Conservation (phyloP, 2,797 vertebrate species). For the Cynodonichthys magdalenae region DNA sequence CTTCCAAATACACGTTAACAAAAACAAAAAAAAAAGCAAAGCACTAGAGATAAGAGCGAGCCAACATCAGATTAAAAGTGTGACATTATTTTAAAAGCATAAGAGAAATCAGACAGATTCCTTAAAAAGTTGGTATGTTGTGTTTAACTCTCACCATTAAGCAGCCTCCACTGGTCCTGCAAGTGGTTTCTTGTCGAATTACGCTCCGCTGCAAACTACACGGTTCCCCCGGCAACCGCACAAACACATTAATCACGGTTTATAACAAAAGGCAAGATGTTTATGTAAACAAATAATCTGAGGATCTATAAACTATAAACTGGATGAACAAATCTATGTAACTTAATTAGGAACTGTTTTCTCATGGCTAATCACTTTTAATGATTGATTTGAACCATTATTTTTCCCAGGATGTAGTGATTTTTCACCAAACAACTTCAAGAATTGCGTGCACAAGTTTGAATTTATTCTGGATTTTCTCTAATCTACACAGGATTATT, state of each 20-base stretch:
- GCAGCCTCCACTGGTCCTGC: conserved; percentile 40
- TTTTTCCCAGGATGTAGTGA: no score
- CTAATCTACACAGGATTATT: no score
- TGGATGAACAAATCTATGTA: not conserved
- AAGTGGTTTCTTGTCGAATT: conserved; percentile 64
- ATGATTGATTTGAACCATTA: no score
- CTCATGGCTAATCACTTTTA: no score
- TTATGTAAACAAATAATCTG: conserved; percentile 36
- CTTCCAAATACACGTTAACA: no score
- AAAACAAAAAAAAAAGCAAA: no score
- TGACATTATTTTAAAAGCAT: not conserved
- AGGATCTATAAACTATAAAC: not conserved
- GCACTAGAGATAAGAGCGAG: not conserved
- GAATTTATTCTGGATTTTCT: no score
- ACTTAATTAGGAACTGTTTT: no score
- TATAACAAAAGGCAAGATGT: conserved; percentile 40
- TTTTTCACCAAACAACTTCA: no score
- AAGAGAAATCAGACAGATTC: not conserved
- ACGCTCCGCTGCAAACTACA: conserved; percentile 39
- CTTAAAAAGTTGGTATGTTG: not conserved
- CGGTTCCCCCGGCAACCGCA: conserved; percentile 63
- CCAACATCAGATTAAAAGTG: not conserved
- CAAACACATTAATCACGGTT: conserved; percentile 65
- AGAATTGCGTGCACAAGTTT: no score
- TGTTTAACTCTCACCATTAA: no score